Evolutionary conservation across 2,797 vertebrate genomes (phyloP), one percentile per base, ranked within the genome.

Genomic region (Champsocephalus gunnari): DNA sequence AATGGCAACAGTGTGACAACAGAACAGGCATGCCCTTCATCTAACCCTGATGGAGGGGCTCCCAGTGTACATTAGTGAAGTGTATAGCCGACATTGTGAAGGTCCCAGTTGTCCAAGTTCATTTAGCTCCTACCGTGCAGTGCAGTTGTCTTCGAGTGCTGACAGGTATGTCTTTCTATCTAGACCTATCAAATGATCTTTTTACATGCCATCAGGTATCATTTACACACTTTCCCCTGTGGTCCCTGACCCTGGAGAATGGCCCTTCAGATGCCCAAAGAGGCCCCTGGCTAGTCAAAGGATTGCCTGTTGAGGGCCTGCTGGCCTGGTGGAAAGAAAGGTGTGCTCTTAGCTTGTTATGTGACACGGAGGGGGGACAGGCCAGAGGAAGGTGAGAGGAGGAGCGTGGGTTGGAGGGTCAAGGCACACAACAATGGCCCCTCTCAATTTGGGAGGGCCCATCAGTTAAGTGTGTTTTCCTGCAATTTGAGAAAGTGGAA

Each of bases 401-500:
- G 79, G 80, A 84, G 75, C 32, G 64, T 24, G 53, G 47, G 78
- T 48, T 44, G 73, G 48, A 69, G 79, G 81, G 71, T 87, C 70
- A 86, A 80, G 73, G 81, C 64, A 14, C 57, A 71, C 79, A 92
- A 93, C 90, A 93, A 90, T 87, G 86, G 79, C 68, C 81, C 86
- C 83, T 89, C 85, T 91, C 81, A 90, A 86, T 75, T 83, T 65
- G 75, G 89, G 84, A 88, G 82, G 70, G 88, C 70, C 92, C 86
- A 89, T 91, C 88, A 88, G 91, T 90, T 89, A 92, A 92, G 90
- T 91, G 89, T 86, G 89, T 86, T 90, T 92, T 92, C 84, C 89
- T 93, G 92, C 92, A 92, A 93, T 91, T 89, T 92, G 89, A 93
- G 90, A 91, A 92, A 93, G 92, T 93, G 88, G 90, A 92, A 91